Base-by-base conservation (phyloP, 1,140 invertebrate genomes). In the Metopolophium dirhodum region DNA sequence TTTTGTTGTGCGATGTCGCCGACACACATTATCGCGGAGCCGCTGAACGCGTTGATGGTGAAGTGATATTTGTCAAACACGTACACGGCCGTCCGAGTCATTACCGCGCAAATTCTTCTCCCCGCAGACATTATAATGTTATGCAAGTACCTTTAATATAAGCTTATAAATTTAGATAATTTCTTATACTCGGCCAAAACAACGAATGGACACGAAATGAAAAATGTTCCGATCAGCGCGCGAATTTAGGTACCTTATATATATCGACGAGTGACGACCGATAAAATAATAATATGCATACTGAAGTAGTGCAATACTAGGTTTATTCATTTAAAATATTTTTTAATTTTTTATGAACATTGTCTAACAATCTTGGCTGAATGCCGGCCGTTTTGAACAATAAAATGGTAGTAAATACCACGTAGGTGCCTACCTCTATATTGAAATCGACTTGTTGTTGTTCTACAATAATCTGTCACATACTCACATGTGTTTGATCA, bases 1-100 rank as follows among this genome's bases (percentile, higher is more conserved):
- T 96, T 96, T 94, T 97, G 97, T 90, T 97, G 96, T 45, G 96
- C 95, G 7, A 96, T 94, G 95, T 97, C 97, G 54, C 96, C 97
- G n/a, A 96, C 94, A 23, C 95, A 96, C 97, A 97, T 97, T 94
- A 97, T 96, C 7, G 96, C 94, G 0, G 97, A 97, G 61, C 96
- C 97, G n/a, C 96, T 96, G 4, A 97, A 94, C 35, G 96, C 96
- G 94, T 97, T 97, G 30, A 97, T 97, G 0, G 96, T 23, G n/a
- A 97, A 94, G 49, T 97, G 94, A 94, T 97, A 97, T 94, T 96
- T 97, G 83, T 96, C 96, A 11, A 94, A 94, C 37, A 94, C 20
- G 82, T 83, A 51, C 26, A 45, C 61, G 3, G 49, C 82, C 1
- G 47, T 41, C 6, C 77, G 91, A 20, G 77, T 54, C 23, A 92